phyloP scores from a whole-genome alignment of 1,140 invertebrate genomes.

The Bombus vancouverensis region DNA sequence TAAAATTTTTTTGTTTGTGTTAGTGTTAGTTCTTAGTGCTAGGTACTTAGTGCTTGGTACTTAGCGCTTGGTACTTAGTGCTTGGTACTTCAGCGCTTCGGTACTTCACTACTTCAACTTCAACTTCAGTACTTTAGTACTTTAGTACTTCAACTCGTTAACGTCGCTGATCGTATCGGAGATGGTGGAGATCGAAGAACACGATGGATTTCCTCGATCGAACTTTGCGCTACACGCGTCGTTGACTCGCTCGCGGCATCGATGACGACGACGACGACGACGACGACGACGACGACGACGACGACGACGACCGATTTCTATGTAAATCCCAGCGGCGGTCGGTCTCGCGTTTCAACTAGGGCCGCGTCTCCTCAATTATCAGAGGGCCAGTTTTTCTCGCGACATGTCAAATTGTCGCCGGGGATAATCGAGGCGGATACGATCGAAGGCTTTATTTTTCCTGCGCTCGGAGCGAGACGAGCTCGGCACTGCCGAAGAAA shows the following conservation, averaged over 20 bases:
- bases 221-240: too few relatives aligned
- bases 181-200: neutral
- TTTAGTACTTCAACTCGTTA: slow-evolving; percentile 7
- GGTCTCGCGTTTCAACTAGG: neutral
- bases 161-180: neutral
- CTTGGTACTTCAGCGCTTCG: too few relatives aligned
- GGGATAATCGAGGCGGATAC: slow-evolving; percentile 61
- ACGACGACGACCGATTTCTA: neutral
- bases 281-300: too few relatives aligned
- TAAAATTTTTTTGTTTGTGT: too few relatives aligned
- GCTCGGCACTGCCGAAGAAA: slow-evolving; percentile 54
- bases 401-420: slow-evolving; percentile 61
- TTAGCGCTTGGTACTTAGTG: too few relatives aligned
- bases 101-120: too few relatives aligned
- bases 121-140: too few relatives aligned
- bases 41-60: too few relatives aligned
- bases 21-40: too few relatives aligned
- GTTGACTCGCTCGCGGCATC: too few relatives aligned
- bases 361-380: slow-evolving; percentile 49
- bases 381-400: slow-evolving; percentile 55
- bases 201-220: neutral
- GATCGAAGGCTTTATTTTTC: slow-evolving; percentile 52
- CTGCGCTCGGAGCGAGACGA: slow-evolving; percentile 25
- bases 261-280: too few relatives aligned
- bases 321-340: neutral